phyloP scores from a whole-genome alignment of 92 coral and sea anemone genomes.

The Zoanthus sansibaricus region DNA sequence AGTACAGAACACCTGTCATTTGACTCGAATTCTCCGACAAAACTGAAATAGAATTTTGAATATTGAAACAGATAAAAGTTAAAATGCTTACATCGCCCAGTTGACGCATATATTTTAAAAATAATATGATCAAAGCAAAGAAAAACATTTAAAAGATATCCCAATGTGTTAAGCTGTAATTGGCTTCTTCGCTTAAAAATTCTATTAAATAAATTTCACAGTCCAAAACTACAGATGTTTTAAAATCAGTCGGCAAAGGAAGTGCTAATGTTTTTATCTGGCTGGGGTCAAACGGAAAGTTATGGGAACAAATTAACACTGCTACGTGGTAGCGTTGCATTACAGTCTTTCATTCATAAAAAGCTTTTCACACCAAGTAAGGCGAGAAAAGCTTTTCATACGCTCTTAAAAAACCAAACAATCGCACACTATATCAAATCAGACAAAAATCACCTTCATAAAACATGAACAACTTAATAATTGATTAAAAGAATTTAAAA shows the following conservation, averaged over 20 bases:
- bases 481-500: background rate
- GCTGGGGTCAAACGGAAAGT: background rate
- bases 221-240: background rate
- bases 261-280: background rate
- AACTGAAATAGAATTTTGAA: background rate
- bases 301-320: background rate
- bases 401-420: background rate
- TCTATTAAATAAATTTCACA: background rate
- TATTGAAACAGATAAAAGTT: background rate
- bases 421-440: background rate
- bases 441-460: background rate
- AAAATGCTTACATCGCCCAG: too few relatives aligned
- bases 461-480: background rate
- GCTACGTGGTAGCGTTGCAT: background rate
- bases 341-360: background rate
- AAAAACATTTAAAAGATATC: background rate
- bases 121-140: background rate
- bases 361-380: background rate
- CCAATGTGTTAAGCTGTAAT: background rate
- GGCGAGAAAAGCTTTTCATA: background rate
- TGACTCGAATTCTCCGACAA: background rate
- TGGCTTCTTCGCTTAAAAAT: background rate
- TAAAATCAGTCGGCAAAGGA: background rate
- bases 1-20: too few relatives aligned
- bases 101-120: too few relatives aligned